These are phyloP conservation scores for Sebastes minor DNA, from an alignment of 2,797 vertebrate genomes.

Conservation along the genomic window DNA sequence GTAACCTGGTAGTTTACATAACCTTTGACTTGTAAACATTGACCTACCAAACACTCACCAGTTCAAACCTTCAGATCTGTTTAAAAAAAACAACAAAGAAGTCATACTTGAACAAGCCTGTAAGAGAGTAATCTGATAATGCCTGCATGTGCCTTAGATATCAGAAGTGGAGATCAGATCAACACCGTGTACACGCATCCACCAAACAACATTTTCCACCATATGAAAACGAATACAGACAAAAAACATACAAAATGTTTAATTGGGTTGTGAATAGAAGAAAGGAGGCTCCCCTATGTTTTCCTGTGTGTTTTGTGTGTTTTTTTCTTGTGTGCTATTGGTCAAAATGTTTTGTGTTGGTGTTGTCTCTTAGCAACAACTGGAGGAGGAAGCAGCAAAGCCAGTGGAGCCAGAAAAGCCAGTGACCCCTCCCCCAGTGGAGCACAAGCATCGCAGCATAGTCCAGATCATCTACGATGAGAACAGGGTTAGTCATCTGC, in stretches of 20 bases:
- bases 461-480: conserved; percentile 99
- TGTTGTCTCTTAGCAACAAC: conserved; percentile 94
- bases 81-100: not conserved
- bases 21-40: conserved; percentile 59
- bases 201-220: not conserved
- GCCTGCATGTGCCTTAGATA: conserved; percentile 5
- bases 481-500: conserved; percentile 89
- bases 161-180: conserved; percentile 15
- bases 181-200: not conserved
- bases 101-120: conserved; percentile 5
- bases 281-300: not conserved
- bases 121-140: conserved; percentile 33
- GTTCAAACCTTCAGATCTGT: conserved; percentile 19
- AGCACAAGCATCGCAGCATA: conserved; percentile 98
- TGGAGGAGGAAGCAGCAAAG: conserved; percentile 98
- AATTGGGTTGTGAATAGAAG: not conserved
- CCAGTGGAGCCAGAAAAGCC: conserved; percentile 97
- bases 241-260: not conserved
- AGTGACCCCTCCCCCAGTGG: conserved; percentile 96
- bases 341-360: conserved; percentile 56
- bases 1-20: conserved; percentile 54
- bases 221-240: not conserved
- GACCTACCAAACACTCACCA: conserved; percentile 36
- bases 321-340: not conserved
- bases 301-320: not conserved